phyloP scores from a whole-genome alignment of 2,888 invertebrate genomes.

The Folsomia candida region DNA sequence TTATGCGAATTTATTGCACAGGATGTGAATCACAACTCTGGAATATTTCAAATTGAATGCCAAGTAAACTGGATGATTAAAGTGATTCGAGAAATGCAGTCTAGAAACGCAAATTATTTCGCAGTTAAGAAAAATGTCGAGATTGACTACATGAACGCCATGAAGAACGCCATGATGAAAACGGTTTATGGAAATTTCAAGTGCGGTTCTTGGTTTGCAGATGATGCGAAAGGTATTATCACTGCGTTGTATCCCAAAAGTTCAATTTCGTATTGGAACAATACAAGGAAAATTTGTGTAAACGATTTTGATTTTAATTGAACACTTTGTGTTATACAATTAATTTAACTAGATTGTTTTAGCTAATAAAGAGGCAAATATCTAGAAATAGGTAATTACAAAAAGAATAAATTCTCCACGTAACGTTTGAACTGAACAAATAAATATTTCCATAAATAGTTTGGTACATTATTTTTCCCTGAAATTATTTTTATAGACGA shows the following conservation, averaged over 20 bases:
- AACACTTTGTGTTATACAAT: too few species aligned
- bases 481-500: background rate
- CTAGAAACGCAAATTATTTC: background rate
- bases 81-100: slow-evolving; percentile 6
- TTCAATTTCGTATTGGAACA: background rate
- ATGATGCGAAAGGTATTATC: background rate
- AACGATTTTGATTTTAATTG: background rate
- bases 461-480: background rate
- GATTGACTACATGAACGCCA: background rate
- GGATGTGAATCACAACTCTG: slow-evolving; percentile 17
- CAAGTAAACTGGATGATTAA: slow-evolving; percentile 36
- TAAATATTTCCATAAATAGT: too few species aligned
- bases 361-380: too few species aligned
- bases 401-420: too few species aligned
- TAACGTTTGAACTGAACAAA: too few species aligned
- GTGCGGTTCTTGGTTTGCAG: background rate
- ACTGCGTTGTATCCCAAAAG: background rate
- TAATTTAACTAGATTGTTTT: too few species aligned
- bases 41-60: slow-evolving; percentile 35
- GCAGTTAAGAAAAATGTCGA: background rate
- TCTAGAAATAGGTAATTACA: too few species aligned
- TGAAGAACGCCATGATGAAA: background rate
- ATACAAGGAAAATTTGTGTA: background rate
- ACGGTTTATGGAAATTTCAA: background rate
- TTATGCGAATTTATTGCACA: background rate